phyloP scores from a whole-genome alignment of 2,888 invertebrate genomes.

The Rhimphoctona megacephalus region DNA sequence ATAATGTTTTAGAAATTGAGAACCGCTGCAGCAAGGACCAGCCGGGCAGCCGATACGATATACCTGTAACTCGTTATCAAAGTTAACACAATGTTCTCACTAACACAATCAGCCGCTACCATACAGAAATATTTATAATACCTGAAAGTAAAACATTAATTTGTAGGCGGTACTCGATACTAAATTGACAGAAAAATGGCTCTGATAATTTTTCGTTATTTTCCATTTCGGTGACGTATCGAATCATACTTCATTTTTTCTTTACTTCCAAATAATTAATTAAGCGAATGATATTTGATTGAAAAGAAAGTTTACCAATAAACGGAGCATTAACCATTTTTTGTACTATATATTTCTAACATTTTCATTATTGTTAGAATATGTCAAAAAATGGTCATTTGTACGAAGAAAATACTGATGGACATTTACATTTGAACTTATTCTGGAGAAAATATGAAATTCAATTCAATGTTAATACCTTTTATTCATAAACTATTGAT shows the following conservation, averaged over 20 bases:
- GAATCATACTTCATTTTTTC: neutral
- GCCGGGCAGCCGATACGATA: slow-evolving; percentile 47
- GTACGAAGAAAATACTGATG: too few relatives aligned
- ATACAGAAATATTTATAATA: neutral
- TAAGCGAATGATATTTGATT: neutral
- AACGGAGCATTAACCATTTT: neutral
- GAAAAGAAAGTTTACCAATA: too few relatives aligned
- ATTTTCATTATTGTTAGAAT: too few relatives aligned
- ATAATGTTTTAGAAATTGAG: slow-evolving; percentile 40
- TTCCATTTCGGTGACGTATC: neutral
- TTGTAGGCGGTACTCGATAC: slow-evolving; percentile 5
- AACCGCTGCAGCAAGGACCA: slow-evolving; percentile 50
- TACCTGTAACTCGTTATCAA: slow-evolving; percentile 79
- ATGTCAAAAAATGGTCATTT: too few relatives aligned
- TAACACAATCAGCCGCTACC: slow-evolving; percentile 54
- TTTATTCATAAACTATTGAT: neutral
- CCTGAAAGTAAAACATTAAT: neutral
- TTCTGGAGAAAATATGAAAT: neutral
- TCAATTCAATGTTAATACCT: neutral
- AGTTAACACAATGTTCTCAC: slow-evolving; percentile 71
- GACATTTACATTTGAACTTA: neutral
- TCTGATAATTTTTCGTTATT: neutral
- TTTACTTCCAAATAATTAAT: neutral
- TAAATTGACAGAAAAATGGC: neutral
- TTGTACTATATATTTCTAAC: too few relatives aligned